These are phyloP conservation scores for Morelia viridis DNA, from an alignment of 2,797 vertebrate species.

Conservation along the genomic window DNA sequence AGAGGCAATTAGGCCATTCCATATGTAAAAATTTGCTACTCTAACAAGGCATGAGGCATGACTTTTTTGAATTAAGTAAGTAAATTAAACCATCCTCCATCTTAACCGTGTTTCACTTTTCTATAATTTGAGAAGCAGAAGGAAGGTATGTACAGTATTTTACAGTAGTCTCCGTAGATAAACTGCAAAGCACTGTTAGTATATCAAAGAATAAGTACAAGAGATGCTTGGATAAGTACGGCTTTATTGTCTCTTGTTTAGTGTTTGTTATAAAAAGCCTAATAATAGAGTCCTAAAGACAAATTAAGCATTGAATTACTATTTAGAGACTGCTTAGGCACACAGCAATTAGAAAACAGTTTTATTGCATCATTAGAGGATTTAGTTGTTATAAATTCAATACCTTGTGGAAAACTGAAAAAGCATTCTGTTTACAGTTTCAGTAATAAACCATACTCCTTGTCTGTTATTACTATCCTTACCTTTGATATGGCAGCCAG, in stretches of 20 bases:
- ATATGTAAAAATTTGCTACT: not conserved
- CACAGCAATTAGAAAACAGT: constrained; percentile 37
- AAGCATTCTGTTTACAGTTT: constrained; percentile 21
- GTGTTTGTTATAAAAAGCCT: constrained; percentile 34
- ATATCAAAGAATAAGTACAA: not conserved
- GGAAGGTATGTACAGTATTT: not conserved
- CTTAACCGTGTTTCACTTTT: not conserved
- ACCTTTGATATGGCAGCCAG: not conserved
- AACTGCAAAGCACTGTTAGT: not conserved
- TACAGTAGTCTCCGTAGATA: not conserved
- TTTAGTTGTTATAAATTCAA: constrained; percentile 41
- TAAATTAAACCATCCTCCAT: not conserved
- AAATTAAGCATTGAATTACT: constrained; percentile 25
- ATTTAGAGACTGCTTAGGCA: constrained; percentile 44
- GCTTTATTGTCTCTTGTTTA: constrained; percentile 30
- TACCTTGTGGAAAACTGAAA: constrained; percentile 12
- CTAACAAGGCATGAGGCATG: not conserved
- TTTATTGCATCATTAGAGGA: constrained; percentile 19
- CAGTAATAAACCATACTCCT: constrained; percentile 31
- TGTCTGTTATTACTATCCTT: not conserved
- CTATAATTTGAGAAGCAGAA: not conserved
- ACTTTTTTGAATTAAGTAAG: not conserved
- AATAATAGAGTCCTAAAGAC: constrained; percentile 43
- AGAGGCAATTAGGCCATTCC: not conserved
- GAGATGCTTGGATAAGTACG: not conserved